phyloP scores from a whole-genome alignment of 2,113 vertebrate species.

The Copsychus sechellarum region DNA sequence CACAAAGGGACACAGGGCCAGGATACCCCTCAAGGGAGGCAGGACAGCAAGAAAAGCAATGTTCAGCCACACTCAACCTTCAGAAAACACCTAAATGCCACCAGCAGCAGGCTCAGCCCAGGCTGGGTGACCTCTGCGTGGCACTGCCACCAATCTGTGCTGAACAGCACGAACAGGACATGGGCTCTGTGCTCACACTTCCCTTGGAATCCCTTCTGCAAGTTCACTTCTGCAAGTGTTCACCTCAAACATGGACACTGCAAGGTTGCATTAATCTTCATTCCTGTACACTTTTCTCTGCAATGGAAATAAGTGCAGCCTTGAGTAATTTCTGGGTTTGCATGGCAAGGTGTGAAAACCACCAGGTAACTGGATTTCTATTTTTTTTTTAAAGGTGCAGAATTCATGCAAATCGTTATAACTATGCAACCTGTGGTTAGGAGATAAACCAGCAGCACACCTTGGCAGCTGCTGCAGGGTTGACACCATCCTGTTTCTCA shows the following conservation, averaged over 20 bases:
- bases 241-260: neutral
- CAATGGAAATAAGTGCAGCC: neutral
- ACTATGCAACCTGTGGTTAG: neutral
- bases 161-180: neutral
- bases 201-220: neutral
- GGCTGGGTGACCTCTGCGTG: accelerated
- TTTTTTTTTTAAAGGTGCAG: neutral
- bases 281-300: neutral
- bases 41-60: neutral
- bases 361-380: accelerated
- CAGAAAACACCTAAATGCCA: neutral
- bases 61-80: neutral
- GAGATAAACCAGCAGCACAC: neutral
- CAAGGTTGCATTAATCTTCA: neutral
- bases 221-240: neutral
- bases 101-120: accelerated
- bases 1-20: neutral
- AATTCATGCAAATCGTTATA: neutral
- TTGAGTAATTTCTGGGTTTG: neutral
- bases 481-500: neutral
- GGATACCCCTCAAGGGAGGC: neutral
- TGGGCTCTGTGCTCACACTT: accelerated
- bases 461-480: neutral
- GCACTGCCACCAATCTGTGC: neutral
- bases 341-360: neutral